Conservation (phyloP, 2,113 vertebrate genomes). For the Rhipidura dahli region DNA sequence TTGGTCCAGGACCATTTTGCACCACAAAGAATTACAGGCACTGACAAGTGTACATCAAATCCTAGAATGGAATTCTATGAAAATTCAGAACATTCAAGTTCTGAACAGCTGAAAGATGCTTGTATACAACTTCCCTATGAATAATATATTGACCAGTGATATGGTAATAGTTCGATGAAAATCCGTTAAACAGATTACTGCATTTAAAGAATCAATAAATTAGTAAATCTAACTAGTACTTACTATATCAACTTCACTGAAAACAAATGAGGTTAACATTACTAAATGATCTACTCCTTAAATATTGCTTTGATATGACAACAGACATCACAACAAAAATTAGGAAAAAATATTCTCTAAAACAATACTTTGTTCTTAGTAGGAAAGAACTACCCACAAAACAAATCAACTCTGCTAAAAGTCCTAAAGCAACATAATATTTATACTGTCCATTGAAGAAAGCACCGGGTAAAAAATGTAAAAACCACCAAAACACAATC, state of each 20-base stretch:
- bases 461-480: background rate
- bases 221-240: background rate
- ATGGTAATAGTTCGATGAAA: background rate
- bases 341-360: background rate
- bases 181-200: conserved; percentile 18
- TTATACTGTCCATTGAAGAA: background rate
- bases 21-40: background rate
- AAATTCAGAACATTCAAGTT: background rate
- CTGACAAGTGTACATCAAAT: background rate
- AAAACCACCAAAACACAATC: background rate
- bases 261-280: background rate
- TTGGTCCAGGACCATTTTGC: background rate
- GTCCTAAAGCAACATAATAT: background rate
- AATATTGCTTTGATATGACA: background rate
- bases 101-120: background rate
- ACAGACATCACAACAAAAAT: background rate
- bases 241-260: background rate
- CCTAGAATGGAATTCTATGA: background rate
- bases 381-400: background rate
- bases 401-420: background rate
- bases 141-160: background rate
- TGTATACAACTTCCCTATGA: background rate
- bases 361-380: background rate
- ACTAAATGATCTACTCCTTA: background rate
- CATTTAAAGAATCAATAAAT: background rate